Evolutionary conservation across 2,888 invertebrate genomes (phyloP).

Genomic region (Pterobdella sp.): DNA sequence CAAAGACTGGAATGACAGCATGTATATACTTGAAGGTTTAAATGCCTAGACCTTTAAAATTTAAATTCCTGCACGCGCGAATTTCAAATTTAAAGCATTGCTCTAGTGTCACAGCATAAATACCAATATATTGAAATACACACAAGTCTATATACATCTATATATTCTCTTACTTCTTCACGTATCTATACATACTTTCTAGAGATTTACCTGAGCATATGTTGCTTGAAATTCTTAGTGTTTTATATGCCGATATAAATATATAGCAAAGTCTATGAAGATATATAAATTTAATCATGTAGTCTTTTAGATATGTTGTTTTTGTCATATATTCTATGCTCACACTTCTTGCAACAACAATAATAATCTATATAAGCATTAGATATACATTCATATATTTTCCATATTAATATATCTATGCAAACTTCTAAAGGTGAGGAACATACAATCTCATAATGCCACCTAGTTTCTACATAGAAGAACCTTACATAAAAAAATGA

Average conservation of each 20-base stretch:
- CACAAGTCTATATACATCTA: not conserved
- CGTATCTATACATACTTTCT: not conserved
- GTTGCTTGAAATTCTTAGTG: not conserved
- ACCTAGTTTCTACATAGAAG: too few relatives aligned
- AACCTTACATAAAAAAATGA: too few relatives aligned
- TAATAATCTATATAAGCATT: too few relatives aligned
- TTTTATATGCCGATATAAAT: not conserved
- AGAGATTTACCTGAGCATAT: not conserved
- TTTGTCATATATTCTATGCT: too few relatives aligned
- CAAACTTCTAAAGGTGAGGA: too few relatives aligned
- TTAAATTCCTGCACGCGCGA: not conserved
- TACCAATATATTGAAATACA: not conserved
- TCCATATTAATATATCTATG: too few relatives aligned
- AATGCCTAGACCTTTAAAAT: not conserved
- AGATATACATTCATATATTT: too few relatives aligned
- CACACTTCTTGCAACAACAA: too few relatives aligned
- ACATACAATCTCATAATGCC: too few relatives aligned
- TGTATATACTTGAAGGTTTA: not conserved
- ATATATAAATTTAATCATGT: too few relatives aligned
- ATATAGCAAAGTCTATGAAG: too few relatives aligned
- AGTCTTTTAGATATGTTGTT: too few relatives aligned
- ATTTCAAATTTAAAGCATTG: conserved; percentile 9
- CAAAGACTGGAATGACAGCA: not conserved
- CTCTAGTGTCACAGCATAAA: not conserved
- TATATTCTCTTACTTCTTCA: not conserved